Conservation (phyloP, 2,797 vertebrate genomes). For the Pseudochirops corinnae region DNA sequence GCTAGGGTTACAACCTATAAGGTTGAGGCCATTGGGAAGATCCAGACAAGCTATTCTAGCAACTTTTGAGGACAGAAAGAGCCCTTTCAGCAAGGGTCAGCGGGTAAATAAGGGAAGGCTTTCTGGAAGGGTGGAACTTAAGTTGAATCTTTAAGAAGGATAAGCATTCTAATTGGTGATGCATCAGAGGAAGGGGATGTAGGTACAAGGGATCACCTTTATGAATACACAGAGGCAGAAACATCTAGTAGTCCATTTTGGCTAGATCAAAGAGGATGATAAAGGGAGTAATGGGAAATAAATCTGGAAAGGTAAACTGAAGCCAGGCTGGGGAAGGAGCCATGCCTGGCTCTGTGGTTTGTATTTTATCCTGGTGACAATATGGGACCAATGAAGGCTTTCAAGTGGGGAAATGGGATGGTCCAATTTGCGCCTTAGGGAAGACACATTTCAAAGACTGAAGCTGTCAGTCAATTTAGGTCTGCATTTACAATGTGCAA, state of each 20-base stretch:
- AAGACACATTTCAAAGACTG: constrained; percentile 31
- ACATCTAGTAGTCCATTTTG: background rate
- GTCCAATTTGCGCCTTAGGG: background rate
- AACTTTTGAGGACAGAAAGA: background rate
- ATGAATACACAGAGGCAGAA: background rate
- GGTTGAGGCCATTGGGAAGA: background rate
- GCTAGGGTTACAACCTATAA: background rate
- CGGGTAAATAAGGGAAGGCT: background rate
- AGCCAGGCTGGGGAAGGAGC: background rate
- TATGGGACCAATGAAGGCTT: background rate
- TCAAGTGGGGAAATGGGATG: background rate
- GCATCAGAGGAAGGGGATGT: background rate
- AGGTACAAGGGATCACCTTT: background rate
- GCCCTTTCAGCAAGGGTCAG: background rate
- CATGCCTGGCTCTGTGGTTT: background rate
- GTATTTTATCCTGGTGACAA: background rate
- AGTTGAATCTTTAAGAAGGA: background rate
- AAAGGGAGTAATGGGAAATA: background rate
- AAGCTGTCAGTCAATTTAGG: constrained; percentile 17
- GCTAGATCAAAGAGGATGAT: background rate
- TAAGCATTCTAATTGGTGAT: background rate
- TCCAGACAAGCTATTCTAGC: background rate
- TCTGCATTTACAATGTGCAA: constrained; percentile 34
- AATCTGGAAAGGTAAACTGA: background rate
- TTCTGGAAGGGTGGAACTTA: background rate